Percentiles rank a stretch among this genome's conserved stretches.
Conservation (phyloP, 2,888 invertebrate genomes). For the Erebia palarica region DNA sequence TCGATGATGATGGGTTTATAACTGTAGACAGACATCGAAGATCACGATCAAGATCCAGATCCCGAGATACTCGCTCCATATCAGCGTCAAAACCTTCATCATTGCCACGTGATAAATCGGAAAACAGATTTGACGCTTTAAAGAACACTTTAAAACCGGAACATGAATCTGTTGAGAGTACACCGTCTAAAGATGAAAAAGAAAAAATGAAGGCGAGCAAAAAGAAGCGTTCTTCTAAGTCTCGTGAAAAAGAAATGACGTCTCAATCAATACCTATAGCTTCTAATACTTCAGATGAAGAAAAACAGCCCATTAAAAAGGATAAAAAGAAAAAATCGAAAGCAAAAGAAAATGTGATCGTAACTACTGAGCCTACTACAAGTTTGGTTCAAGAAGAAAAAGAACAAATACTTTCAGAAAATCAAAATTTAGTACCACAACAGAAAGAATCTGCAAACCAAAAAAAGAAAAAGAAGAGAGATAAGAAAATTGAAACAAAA, state of each 20-base stretch:
- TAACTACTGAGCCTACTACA: constrained; percentile 38
- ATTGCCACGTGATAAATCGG: constrained; percentile 57
- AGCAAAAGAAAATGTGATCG: constrained; percentile 50
- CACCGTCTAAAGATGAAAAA: constrained; percentile 51
- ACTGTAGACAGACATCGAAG: constrained; percentile 73
- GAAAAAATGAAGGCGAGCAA: constrained; percentile 50
- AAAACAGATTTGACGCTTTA: constrained; percentile 67
- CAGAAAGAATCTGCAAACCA: constrained; percentile 44
- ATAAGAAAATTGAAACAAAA: constrained; percentile 49
- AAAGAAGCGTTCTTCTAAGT: constrained; percentile 66
- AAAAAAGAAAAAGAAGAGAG: constrained; percentile 67
- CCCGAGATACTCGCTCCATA: constrained; percentile 69
- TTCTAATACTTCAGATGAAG: constrained; percentile 55
- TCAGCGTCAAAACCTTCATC: constrained; percentile 52
- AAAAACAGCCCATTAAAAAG: constrained; percentile 58
- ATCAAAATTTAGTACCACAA: constrained; percentile 32
- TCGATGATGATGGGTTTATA: constrained; percentile 76
- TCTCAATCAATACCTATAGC: constrained; percentile 44
- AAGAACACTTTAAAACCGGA: constrained; percentile 56
- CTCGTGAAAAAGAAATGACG: constrained; percentile 67
- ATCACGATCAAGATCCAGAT: constrained; percentile 83
- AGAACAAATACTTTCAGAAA: constrained; percentile 36
- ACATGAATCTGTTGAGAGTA: constrained; percentile 44
- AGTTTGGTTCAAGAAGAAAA: constrained; percentile 33
- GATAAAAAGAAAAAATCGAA: constrained; percentile 63